Percentiles rank a stretch among this genome's conserved stretches.
phyloP scores from a whole-genome alignment of 2,888 invertebrate species.

The Hyposoter dolosus region DNA sequence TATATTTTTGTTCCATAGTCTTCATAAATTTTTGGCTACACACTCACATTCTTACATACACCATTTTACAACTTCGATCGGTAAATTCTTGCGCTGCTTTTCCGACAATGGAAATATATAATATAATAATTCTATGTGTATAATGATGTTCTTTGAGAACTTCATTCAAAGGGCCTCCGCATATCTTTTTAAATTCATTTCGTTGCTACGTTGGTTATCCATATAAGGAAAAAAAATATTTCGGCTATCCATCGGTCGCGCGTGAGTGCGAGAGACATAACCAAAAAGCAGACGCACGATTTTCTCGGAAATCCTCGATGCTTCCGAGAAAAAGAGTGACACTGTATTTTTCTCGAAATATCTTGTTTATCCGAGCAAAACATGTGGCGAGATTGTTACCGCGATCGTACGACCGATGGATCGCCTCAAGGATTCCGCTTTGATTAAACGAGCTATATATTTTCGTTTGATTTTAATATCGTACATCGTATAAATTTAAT shows the following conservation, averaged over 20 bases:
- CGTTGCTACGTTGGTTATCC: conserved; percentile 38
- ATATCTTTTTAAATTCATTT: conserved; percentile 15
- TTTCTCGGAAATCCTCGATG: no score
- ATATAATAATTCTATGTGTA: conserved; percentile 29
- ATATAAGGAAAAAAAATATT: conserved; percentile 16
- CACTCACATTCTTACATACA: conserved; percentile 68
- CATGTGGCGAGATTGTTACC: no score
- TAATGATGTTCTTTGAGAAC: conserved; percentile 18
- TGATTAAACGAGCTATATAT: conserved; percentile 4
- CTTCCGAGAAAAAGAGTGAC: no score
- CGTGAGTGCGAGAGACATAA: no score
- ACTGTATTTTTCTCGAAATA: no score
- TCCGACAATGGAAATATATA: conserved; percentile 45
- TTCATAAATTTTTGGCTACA: conserved; percentile 64
- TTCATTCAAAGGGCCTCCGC: conserved; percentile 12
- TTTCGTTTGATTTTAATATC: conserved; percentile 29
- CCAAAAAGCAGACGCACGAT: no score
- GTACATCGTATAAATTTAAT: conserved; percentile 1
- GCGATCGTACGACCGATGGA: no score
- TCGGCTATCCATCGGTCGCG: no score
- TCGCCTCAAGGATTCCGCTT: background rate
- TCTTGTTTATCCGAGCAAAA: no score
- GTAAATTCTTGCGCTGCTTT: conserved; percentile 15
- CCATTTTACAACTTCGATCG: conserved; percentile 58
- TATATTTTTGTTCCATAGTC: conserved; percentile 57